Evolutionary conservation across 2,888 invertebrate genomes (phyloP).

Genomic region (Steromphala cineraria): DNA sequence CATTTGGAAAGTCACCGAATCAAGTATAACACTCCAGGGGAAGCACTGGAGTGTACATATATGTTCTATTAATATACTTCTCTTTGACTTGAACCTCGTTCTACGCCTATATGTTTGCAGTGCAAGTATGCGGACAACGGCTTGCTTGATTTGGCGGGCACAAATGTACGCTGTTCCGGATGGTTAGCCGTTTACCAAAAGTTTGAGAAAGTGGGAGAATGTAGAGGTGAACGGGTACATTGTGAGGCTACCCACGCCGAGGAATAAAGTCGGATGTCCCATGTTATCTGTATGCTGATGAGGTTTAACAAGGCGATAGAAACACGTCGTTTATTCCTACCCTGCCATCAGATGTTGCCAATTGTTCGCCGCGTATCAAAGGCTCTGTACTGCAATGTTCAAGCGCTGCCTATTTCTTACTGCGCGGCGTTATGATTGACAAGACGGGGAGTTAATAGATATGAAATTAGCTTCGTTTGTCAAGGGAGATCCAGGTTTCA

Average conservation of each 20-base stretch:
- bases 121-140: not conserved
- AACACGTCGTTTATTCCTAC: constrained; percentile 3
- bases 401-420: not conserved
- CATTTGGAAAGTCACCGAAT: too few species aligned
- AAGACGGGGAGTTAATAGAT: constrained; percentile 27
- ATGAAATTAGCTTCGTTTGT: constrained; percentile 33
- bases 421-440: constrained; percentile 14
- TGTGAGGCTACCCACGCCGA: not conserved
- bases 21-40: too few species aligned
- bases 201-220: not conserved
- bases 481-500: constrained; percentile 16
- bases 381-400: not conserved
- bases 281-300: constrained; percentile 14
- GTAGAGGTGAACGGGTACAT: not conserved
- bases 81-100: not conserved
- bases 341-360: not conserved
- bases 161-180: not conserved
- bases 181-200: not conserved
- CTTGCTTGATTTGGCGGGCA: not conserved
- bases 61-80: too few species aligned
- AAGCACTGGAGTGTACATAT: too few species aligned
- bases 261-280: not conserved
- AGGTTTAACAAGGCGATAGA: not conserved
- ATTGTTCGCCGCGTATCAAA: constrained; percentile 9
- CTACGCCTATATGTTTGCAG: not conserved